Percentiles rank a stretch among this genome's conserved stretches.
Evolutionary conservation across 2,888 invertebrate genomes (phyloP).

Genomic region (Tyria jacobaeae): DNA sequence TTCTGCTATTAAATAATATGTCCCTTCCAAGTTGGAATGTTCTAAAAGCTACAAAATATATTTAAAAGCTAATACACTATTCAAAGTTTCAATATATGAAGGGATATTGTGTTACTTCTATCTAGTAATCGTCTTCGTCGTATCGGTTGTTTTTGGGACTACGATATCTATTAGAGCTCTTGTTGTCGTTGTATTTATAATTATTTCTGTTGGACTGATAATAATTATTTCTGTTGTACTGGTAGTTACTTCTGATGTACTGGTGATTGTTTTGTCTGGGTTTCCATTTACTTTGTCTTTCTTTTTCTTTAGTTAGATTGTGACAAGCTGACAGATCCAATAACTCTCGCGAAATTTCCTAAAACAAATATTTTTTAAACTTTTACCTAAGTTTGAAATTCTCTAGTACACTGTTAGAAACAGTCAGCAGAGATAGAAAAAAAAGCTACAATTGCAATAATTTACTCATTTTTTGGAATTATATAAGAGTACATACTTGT

Average conservation of each 20-base stretch:
- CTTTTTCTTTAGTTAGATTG: constrained; percentile 54
- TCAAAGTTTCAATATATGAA: not conserved
- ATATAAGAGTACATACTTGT: constrained; percentile 78
- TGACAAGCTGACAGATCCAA: constrained; percentile 64
- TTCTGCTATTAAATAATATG: not conserved
- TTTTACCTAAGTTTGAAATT: not conserved
- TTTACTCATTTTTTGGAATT: no score
- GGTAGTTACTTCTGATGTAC: constrained; percentile 20
- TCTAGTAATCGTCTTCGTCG: constrained; percentile 36
- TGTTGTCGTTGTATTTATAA: constrained; percentile 30
- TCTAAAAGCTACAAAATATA: not conserved
- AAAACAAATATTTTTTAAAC: not conserved
- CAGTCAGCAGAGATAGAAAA: not conserved
- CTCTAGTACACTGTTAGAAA: not conserved
- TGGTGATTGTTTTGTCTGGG: constrained; percentile 51
- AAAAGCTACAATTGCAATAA: not conserved
- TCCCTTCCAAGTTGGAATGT: not conserved
- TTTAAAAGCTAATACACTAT: not conserved
- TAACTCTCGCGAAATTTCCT: constrained; percentile 73
- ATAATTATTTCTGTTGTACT: constrained; percentile 5
- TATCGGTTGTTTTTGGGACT: constrained; percentile 27
- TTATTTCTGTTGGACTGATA: constrained; percentile 21
- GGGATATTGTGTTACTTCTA: not conserved
- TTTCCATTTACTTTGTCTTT: constrained; percentile 54
- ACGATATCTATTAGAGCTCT: constrained; percentile 29